These are phyloP conservation scores for Phallusia fumigata DNA, from an alignment of 23 tunicate species.

Conservation along the genomic window DNA sequence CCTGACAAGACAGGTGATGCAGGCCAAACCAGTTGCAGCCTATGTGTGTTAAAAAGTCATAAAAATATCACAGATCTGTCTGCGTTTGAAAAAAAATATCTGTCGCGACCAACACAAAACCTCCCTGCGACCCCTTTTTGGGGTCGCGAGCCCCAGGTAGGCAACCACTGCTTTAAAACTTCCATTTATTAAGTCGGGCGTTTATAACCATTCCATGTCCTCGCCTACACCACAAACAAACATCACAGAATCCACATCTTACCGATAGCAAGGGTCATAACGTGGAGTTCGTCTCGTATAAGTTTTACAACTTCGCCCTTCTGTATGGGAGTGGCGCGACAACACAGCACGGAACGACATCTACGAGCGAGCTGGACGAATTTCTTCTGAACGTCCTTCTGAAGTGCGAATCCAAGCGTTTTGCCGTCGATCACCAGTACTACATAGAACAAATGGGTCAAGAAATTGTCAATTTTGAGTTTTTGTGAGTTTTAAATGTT, in stretches of 20 bases:
- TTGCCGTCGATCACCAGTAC: slow-evolving; percentile 88
- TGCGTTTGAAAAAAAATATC: no score
- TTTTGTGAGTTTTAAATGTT: no score
- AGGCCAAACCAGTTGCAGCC: no score
- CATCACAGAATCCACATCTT: neutral
- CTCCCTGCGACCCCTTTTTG: no score
- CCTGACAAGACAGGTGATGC: no score
- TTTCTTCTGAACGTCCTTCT: slow-evolving; percentile 70
- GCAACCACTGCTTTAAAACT: no score
- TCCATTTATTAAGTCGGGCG: neutral
- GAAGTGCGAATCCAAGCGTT: slow-evolving; percentile 78
- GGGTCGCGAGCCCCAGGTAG: no score
- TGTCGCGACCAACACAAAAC: no score
- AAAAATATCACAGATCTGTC: no score
- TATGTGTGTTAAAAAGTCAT: no score
- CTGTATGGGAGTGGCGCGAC: slow-evolving; percentile 94
- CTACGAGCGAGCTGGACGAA: slow-evolving; percentile 70
- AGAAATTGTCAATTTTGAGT: no score
- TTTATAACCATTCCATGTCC: neutral
- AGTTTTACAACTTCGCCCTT: slow-evolving; percentile 95
- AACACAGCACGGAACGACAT: slow-evolving; percentile 88
- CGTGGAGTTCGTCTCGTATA: slow-evolving; percentile 63
- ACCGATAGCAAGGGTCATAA: slow-evolving; percentile 94
- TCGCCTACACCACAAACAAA: neutral
- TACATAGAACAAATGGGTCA: no score